phyloP scores from a whole-genome alignment of 2,888 invertebrate genomes.

The Bruchidius siliquastri region DNA sequence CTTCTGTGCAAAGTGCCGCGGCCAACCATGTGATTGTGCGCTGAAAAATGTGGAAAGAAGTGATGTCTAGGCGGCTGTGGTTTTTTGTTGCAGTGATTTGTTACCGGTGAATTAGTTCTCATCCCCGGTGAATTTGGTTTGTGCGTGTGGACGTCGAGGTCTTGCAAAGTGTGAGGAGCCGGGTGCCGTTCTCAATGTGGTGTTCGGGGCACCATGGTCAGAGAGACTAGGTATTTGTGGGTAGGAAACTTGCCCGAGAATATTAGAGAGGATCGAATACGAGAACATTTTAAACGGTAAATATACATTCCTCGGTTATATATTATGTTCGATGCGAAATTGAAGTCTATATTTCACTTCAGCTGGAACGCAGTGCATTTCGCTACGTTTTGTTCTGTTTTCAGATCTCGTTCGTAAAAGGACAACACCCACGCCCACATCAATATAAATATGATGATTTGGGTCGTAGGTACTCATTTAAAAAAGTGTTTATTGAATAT shows the following conservation, averaged over 20 bases:
- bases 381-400: not conserved
- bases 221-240: slow-evolving; percentile 99
- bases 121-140: not conserved
- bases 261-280: slow-evolving; percentile 95
- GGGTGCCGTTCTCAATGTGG: slow-evolving; percentile 69
- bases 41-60: slow-evolving; percentile 9
- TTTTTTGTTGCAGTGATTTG: slow-evolving; percentile 23
- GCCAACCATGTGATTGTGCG: slow-evolving; percentile 1
- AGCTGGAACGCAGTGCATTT: not conserved
- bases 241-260: slow-evolving; percentile 99
- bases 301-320: slow-evolving; percentile 26
- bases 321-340: slow-evolving; percentile 14
- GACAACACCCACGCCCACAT: slow-evolving; percentile 10
- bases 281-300: slow-evolving; percentile 97
- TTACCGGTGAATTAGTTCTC: not conserved
- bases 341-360: slow-evolving; percentile 6
- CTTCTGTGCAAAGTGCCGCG: slow-evolving; percentile 1
- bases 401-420: not conserved
- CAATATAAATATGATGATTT: not conserved
- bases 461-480: too few relatives aligned
- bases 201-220: slow-evolving; percentile 98
- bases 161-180: not conserved
- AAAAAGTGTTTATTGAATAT: too few relatives aligned
- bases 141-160: not conserved
- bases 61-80: slow-evolving; percentile 42